Percentiles rank a stretch among this genome's conserved stretches.
Conservation (phyloP, 2,113 vertebrate genomes). For the Brevimyrus niger region DNA sequence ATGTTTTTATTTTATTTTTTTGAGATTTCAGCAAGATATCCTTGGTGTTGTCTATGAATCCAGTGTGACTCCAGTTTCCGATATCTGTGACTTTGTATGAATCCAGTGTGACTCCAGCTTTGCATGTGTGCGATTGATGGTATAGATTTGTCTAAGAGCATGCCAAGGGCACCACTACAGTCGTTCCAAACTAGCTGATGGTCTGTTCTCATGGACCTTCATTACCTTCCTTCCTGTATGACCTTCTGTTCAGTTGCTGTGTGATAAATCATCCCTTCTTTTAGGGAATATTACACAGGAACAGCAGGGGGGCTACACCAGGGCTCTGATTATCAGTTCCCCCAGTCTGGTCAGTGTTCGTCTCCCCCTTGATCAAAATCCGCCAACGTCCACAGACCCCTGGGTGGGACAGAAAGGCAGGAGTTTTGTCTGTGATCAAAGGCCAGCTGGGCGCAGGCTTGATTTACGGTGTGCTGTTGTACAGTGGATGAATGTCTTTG, state of each 20-base stretch:
- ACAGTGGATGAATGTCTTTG: conserved; percentile 32
- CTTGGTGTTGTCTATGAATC: background rate
- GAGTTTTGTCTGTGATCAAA: conserved; percentile 50
- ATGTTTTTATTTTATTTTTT: background rate
- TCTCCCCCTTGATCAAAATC: background rate
- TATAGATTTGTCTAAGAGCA: background rate
- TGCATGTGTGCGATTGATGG: background rate
- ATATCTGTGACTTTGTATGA: background rate
- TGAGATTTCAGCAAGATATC: background rate
- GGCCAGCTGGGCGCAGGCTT: conserved; percentile 36
- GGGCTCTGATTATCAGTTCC: conserved; percentile 46
- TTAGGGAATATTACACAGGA: conserved; percentile 26
- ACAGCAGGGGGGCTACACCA: background rate
- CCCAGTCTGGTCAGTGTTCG: conserved; percentile 26
- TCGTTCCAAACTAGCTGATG: background rate
- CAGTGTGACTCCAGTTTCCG: background rate
- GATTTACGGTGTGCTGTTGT: conserved; percentile 36
- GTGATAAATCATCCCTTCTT: conserved; percentile 54
- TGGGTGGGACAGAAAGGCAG: conserved; percentile 38
- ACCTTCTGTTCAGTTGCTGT: conserved; percentile 23
- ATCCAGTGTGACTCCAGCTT: background rate
- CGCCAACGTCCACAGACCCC: background rate
- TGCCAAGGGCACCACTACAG: background rate
- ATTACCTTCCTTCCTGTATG: background rate
- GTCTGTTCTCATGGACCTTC: background rate